Base-by-base conservation (phyloP, 2,797 vertebrate species). In the Ceyx erithaca region DNA sequence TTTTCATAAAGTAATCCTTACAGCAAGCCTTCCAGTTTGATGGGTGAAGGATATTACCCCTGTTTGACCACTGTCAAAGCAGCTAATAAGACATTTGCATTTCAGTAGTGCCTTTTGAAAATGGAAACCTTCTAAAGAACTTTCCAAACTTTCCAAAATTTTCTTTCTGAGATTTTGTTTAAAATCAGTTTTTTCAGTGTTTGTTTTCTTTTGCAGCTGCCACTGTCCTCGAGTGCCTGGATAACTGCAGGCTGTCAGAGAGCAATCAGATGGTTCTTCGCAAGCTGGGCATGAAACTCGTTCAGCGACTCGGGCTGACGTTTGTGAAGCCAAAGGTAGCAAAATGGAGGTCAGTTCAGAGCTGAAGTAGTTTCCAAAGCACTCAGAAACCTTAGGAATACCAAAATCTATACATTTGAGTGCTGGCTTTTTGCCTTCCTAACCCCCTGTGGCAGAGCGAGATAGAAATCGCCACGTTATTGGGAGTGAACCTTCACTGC, bases 271-370 rank as follows among this genome's bases (percentile, higher is more conserved):
- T 98, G 76, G 98, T 97, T 92, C 97, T 99, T 94, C 98, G 99
- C 92, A 99, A 99, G 70, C 98, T 99, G 4, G 97, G 98, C 8
- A 97, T 99, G 96, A 99, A 99, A 96, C 98, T 99, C 4, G 98
- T 98, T 81, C 99, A 99, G 92, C 97, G 99, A 13, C 98, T 99
- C 16, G 99, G 99, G 8, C 97, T 99, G 94, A 99, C 98, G 1
- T 99, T 99, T 94, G 97, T 99, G 77, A 99, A 99, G 94, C 99
- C 99, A 3, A 98, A 98, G 69, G 97, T 99, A 91, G 99, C 99
- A 3, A 96, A 97, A 30, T 99, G 99, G 99, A 99, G 99, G 99
- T 99, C 63, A 97, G 98, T 96, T 58, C 46, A 69, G 86, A 81
- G 33, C 22, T 82, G 52, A 33, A 88, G 67, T 7, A 23, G 13